Conservation (phyloP, 2,113 vertebrate species). For the Promerops cafer region DNA sequence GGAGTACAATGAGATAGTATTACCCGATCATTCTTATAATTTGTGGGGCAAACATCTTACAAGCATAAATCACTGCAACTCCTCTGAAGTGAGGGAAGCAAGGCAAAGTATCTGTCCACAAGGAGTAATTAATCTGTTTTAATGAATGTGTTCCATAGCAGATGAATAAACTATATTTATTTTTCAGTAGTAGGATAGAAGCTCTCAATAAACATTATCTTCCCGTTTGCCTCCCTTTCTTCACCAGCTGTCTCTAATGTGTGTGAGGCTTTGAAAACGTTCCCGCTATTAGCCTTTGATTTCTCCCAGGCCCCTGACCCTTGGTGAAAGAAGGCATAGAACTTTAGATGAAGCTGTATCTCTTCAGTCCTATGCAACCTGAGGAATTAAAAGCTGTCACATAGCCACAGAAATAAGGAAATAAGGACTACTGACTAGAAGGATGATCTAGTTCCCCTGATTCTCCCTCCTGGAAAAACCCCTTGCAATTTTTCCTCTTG, state of each 20-base stretch:
- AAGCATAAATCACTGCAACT: background rate
- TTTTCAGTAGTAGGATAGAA: background rate
- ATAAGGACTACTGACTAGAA: background rate
- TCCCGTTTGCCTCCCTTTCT: background rate
- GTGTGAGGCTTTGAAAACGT: background rate
- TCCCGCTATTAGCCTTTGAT: background rate
- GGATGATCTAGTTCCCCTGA: background rate
- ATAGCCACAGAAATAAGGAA: background rate
- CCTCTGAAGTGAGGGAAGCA: background rate
- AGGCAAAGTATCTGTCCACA: background rate
- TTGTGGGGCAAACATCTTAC: background rate
- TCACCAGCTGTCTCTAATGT: background rate
- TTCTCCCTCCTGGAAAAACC: background rate
- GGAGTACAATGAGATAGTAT: background rate
- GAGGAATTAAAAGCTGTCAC: background rate
- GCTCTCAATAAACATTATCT: background rate
- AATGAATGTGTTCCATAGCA: background rate
- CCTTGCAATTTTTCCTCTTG: background rate
- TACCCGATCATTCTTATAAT: background rate
- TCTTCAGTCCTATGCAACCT: background rate
- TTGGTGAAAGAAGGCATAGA: background rate
- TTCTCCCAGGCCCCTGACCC: background rate
- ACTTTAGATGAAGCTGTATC: background rate
- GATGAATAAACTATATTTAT: background rate
- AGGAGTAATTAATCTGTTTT: background rate